Percentiles rank a stretch among this genome's conserved stretches.
phyloP scores from a whole-genome alignment of 2,113 vertebrate genomes.

The Dermatemys mawii region DNA sequence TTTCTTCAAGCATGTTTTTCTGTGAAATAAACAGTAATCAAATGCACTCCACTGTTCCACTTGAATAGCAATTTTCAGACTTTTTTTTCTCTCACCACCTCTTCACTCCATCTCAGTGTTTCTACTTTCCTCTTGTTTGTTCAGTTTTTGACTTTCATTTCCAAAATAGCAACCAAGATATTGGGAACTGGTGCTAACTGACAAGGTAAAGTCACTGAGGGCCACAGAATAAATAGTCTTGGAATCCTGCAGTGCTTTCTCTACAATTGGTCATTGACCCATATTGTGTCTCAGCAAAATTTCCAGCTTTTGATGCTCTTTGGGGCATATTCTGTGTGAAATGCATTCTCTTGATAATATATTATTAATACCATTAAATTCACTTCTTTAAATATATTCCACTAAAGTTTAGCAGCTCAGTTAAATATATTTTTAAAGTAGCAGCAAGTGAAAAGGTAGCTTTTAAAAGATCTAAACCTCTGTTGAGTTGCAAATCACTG shows the following conservation, averaged over 20 bases:
- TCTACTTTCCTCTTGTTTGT: background rate
- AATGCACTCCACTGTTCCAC: fast-evolving
- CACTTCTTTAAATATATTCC: background rate
- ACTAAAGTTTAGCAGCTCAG: background rate
- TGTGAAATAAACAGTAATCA: background rate
- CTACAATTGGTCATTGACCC: background rate
- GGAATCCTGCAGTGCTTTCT: background rate
- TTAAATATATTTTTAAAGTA: background rate
- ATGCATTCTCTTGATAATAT: background rate
- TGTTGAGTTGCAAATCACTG: background rate
- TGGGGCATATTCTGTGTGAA: background rate
- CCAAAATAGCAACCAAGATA: background rate
- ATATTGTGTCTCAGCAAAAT: background rate
- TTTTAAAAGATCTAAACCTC: background rate
- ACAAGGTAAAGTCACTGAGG: background rate
- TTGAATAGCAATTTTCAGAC: background rate
- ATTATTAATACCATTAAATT: background rate
- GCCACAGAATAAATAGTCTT: background rate
- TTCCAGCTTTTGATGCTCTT: background rate
- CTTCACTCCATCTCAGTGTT: background rate
- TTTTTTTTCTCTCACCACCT: background rate
- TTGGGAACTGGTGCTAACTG: background rate
- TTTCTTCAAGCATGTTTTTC: background rate
- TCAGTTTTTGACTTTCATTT: background rate
- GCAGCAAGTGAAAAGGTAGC: background rate